A percentile compares a stretch with the other conserved stretches of the same genome.
Conservation (phyloP, 2,888 invertebrate genomes). For the Stratiomys singularior region DNA sequence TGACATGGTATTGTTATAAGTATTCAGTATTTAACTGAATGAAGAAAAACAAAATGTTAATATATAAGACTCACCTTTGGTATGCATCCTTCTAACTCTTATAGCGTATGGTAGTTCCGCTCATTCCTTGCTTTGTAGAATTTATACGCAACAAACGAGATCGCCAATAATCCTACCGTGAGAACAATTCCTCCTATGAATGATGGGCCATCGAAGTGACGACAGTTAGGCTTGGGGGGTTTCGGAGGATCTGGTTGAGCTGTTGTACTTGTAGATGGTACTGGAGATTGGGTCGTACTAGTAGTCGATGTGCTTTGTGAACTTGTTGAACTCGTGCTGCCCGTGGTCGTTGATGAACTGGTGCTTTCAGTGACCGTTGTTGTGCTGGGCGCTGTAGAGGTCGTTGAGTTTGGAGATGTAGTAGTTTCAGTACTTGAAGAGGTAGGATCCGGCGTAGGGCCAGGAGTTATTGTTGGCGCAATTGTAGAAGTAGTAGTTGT, state of each 20-base stretch:
- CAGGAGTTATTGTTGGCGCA: neutral
- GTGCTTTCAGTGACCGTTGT: constrained; percentile 54
- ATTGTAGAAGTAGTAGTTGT: neutral
- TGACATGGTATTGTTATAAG: no score
- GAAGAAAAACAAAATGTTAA: no score
- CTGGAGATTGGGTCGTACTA: constrained; percentile 37
- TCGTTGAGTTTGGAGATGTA: neutral
- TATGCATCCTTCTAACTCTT: constrained; percentile 65
- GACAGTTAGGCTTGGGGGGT: constrained; percentile 57
- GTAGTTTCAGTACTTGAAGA: neutral
- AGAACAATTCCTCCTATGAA: constrained; percentile 88
- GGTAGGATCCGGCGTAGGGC: neutral
- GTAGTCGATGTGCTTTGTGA: constrained; percentile 49
- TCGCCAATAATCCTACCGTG: constrained; percentile 79
- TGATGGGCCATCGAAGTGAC: constrained; percentile 79
- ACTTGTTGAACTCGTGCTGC: constrained; percentile 43
- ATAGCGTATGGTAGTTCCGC: constrained; percentile 89
- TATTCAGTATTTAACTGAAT: no score
- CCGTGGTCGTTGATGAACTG: constrained; percentile 52
- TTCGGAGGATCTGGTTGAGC: constrained; percentile 57
- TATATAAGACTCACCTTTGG: constrained; percentile 20
- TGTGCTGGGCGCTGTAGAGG: constrained; percentile 36
- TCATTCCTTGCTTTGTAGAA: constrained; percentile 88
- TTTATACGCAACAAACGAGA: constrained; percentile 85
- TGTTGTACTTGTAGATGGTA: constrained; percentile 52